Conservation (phyloP, 2,113 vertebrate species). For the Hippocampus abdominalis region DNA sequence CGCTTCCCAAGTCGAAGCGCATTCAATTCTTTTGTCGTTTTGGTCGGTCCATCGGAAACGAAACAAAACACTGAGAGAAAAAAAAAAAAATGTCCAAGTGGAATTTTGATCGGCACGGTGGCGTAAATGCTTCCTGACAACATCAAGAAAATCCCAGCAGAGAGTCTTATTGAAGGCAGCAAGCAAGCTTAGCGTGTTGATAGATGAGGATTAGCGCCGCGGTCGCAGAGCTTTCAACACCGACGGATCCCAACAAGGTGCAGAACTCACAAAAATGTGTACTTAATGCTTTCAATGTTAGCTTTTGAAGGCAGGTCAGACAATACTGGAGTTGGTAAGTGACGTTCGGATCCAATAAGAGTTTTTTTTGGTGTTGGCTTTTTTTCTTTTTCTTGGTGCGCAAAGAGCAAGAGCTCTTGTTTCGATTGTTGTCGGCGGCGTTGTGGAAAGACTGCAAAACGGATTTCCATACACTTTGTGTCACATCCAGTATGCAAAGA, state of each 20-base stretch:
- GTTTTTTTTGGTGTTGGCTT: not conserved
- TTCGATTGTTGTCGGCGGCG: not conserved
- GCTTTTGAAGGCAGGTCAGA: not conserved
- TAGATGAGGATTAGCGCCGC: constrained; percentile 32
- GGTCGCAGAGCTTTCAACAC: constrained; percentile 37
- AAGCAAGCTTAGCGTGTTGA: constrained; percentile 36
- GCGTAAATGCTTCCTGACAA: constrained; percentile 12
- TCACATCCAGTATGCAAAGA: not conserved
- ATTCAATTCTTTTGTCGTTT: not conserved
- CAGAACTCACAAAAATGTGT: constrained; percentile 3
- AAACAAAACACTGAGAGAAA: not conserved
- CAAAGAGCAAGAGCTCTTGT: not conserved
- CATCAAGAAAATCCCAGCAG: constrained; percentile 14
- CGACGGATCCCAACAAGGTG: constrained; percentile 31
- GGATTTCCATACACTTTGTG: not conserved
- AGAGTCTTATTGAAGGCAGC: constrained; percentile 9
- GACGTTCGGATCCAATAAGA: not conserved
- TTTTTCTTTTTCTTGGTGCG: not conserved
- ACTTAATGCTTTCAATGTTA: not conserved
- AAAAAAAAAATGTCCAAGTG: not conserved
- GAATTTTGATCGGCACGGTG: not conserved
- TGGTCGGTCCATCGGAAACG: not conserved
- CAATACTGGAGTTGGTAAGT: not conserved
- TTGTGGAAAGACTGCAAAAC: not conserved
- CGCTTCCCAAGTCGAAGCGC: constrained; percentile 14